phyloP scores from a whole-genome alignment of 53 echinoderm and acorn worm species.

The Stichopus horrens region DNA sequence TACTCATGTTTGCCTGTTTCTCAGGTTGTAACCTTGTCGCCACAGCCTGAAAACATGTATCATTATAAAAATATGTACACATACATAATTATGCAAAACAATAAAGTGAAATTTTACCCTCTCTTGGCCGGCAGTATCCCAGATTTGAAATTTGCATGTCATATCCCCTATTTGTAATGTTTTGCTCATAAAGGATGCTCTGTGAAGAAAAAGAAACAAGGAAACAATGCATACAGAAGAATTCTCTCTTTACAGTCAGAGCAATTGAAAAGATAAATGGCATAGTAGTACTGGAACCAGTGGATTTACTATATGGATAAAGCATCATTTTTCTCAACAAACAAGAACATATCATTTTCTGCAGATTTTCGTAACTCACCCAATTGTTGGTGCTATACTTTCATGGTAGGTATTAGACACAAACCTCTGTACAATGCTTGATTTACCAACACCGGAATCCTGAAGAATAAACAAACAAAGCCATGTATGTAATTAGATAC shows the following conservation, averaged over 20 bases:
- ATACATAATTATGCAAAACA: neutral
- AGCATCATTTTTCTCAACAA: no score
- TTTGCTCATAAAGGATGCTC: conserved; percentile 98
- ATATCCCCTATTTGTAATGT: conserved; percentile 83
- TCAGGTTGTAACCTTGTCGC: no score
- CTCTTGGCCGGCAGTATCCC: conserved; percentile 99
- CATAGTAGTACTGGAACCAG: no score
- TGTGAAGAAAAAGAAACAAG: conserved; percentile 43
- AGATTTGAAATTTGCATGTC: conserved; percentile 96
- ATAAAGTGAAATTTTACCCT: conserved; percentile 55
- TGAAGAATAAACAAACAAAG: conserved; percentile 39
- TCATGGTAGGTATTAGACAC: conserved; percentile 92
- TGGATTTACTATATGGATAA: no score
- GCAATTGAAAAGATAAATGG: no score
- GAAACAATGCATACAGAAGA: conserved; percentile 8
- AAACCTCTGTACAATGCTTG: conserved; percentile 97
- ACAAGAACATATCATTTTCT: no score
- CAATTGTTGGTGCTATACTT: conserved; percentile 91
- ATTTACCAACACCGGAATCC: conserved; percentile 99
- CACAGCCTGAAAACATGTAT: no score
- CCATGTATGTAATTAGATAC: no score
- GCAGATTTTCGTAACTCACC: conserved; percentile 56
- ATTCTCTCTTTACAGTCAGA: neutral
- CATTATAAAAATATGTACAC: neutral
- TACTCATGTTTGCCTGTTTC: no score